Base-by-base conservation (phyloP, 2,113 vertebrate genomes). In the Rhipidura dahli region DNA sequence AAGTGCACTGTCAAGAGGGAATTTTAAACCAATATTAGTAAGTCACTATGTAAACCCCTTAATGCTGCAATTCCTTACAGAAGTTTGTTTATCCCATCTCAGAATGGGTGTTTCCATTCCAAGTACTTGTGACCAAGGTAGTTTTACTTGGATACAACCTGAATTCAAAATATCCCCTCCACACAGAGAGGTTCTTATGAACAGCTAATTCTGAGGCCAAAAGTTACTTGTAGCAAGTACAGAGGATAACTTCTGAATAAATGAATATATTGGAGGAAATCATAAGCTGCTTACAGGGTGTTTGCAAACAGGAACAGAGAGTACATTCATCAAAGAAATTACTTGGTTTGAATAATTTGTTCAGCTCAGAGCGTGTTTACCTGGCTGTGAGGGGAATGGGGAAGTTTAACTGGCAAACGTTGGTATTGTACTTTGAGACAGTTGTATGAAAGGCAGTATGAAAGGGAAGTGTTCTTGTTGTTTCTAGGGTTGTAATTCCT, bases 271-370 rank as follows among this genome's bases (percentile, higher is more conserved):
- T 90, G 92, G 56, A 75, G 47, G 57, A 81, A 87, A 57, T 84
- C 11, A 28, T 79, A 84, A 94, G 90, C 76, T 75, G 85, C 88
- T 95, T 80, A 45, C 49, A 39, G 80, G 51, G 60, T 93, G 86
- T 92, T 96, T 95, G 85, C 90, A 92, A 92, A 94, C 83, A 93
- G 78, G 85, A 95, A 85, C 65, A 95, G 90, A 81, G 90, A 83
- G 76, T 61, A 33, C 56, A 47, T 92, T 94, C 87, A 87, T 87
- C 73, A 89, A 49, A 90, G 64, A 93, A 78, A 75, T 90, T 44
- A 90, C 65, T 90, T 18, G 1, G 54, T 88, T 70, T 75, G 93
- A 94, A 68, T 94, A 57, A 90, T 95, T 69, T 84, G 72, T 59
- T 86, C 26, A 39, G 60, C 72, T 87, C 53, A 20, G 65, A 83